A percentile compares a stretch with the other conserved stretches of the same genome.
These are phyloP conservation scores for Anser brachyrhynchus DNA, from an alignment of 2,113 vertebrate species.

Conservation along the genomic window DNA sequence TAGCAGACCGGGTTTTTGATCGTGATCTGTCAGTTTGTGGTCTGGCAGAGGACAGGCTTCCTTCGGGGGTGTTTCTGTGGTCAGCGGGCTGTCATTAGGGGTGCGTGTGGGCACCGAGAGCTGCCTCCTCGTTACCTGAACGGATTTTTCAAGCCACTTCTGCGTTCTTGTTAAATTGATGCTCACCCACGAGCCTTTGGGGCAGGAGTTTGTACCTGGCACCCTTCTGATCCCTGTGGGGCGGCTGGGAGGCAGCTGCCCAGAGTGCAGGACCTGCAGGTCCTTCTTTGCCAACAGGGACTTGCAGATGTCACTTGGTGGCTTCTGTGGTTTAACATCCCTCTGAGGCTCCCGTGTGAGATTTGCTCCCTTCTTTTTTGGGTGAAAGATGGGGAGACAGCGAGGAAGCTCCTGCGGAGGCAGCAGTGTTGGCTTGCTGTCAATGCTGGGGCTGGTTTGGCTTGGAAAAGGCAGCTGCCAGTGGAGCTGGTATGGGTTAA, in stretches of 20 bases:
- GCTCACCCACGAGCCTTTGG: neutral
- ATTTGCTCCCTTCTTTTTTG: neutral
- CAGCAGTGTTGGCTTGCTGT: neutral
- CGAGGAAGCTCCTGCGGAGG: neutral
- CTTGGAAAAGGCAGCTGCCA: neutral
- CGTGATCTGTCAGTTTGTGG: neutral
- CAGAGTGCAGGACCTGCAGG: neutral
- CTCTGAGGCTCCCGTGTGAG: neutral
- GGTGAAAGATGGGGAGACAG: neutral
- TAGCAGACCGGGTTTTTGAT: neutral
- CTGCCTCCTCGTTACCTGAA: neutral
- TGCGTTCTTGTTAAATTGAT: fast-evolving
- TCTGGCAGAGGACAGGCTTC: neutral
- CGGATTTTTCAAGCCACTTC: neutral
- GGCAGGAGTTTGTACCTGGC: neutral
- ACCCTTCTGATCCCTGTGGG: neutral
- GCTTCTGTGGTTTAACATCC: neutral
- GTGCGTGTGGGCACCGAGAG: neutral
- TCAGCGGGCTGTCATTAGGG: neutral
- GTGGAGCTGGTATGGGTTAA: neutral
- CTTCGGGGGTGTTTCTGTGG: neutral
- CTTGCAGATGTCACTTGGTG: neutral
- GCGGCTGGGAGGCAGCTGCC: neutral
- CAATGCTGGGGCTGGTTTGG: neutral
- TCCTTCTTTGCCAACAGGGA: neutral